Base-by-base conservation (phyloP, 2,888 invertebrate genomes). In the Spialia ferax region DNA sequence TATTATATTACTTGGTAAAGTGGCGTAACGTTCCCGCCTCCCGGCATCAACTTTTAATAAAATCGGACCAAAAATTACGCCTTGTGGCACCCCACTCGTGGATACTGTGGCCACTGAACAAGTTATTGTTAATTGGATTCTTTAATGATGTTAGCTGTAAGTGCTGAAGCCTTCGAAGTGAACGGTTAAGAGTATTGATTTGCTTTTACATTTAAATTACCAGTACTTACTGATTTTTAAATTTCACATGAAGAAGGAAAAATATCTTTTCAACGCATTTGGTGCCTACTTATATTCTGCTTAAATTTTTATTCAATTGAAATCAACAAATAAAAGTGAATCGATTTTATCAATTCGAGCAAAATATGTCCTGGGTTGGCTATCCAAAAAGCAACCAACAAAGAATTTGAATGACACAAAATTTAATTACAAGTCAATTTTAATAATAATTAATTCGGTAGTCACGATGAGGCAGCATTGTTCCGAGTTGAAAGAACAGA, bases 1-100 rank as follows among this genome's bases (percentile, higher is more conserved):
- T 90, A 89, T 91, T 84, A 89, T 85, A 89, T 87, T 86, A 88
- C 88, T 86, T 85, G 75, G 79, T 79, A 80, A 86, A 88, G 82
- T 81, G 79, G 78, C 79, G 79, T 74, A 74, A 79, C 77, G 74
- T 70, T 61, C 64, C 61, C 74, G 72, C 74, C 76, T 72, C 72
- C 62, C 76, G 77, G 78, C 83, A 84, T 84, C 79, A 87, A 88
- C 85, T 90, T 91, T 88, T 87, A 86, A 87, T 89, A 87, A 88
- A 89, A 82, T 86, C 72, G 73, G 74, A 65, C 74, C 75, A 69
- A 79, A 81, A 80, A 79, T 82, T 72, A 76, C 74, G 74, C 74
- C 61, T 65, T 59, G 68, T 26, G 54, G 54, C 48, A 67, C 59
- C 59, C 66, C 56, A 62, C 56, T 66, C 57, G 48, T 35, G 50